Conservation (phyloP, 2,888 invertebrate species). For the Chymomyza procnemis region DNA sequence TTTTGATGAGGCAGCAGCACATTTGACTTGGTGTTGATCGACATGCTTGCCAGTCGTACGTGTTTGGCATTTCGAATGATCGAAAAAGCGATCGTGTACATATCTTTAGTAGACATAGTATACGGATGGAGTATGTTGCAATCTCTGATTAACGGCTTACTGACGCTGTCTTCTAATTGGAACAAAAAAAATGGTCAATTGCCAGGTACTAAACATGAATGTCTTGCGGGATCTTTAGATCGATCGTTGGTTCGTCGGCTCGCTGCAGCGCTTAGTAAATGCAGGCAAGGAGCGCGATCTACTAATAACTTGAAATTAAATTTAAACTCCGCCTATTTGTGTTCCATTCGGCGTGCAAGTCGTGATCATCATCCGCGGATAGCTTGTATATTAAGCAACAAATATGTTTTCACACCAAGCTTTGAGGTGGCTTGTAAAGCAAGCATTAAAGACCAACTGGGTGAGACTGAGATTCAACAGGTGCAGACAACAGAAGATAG, state of each 20-base stretch:
- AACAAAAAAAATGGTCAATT: constrained; percentile 48
- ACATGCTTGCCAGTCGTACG: constrained; percentile 64
- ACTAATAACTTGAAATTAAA: constrained; percentile 74
- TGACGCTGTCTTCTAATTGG: constrained; percentile 29
- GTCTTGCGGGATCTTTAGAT: constrained; percentile 36
- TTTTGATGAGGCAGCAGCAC: neutral
- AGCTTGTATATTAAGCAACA: constrained; percentile 35
- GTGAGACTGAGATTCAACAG: constrained; percentile 34
- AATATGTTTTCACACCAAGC: constrained; percentile 62
- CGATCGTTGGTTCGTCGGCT: constrained; percentile 17
- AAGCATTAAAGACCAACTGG: neutral
- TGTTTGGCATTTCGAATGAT: constrained; percentile 64
- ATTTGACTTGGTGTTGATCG: constrained; percentile 60
- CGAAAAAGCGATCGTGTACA: constrained; percentile 49
- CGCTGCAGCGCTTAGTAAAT: constrained; percentile 26
- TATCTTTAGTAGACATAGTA: constrained; percentile 39
- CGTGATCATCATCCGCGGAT: constrained; percentile 34
- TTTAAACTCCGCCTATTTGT: constrained; percentile 69
- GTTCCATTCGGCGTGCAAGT: constrained; percentile 37
- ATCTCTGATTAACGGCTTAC: constrained; percentile 16
- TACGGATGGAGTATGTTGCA: neutral
- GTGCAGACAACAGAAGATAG: constrained; percentile 42
- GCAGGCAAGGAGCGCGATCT: constrained; percentile 30
- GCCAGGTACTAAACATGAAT: constrained; percentile 50
- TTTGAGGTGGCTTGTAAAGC: neutral